phyloP scores from a whole-genome alignment of 2,113 vertebrate species.

The Erpornis zantholeuca region DNA sequence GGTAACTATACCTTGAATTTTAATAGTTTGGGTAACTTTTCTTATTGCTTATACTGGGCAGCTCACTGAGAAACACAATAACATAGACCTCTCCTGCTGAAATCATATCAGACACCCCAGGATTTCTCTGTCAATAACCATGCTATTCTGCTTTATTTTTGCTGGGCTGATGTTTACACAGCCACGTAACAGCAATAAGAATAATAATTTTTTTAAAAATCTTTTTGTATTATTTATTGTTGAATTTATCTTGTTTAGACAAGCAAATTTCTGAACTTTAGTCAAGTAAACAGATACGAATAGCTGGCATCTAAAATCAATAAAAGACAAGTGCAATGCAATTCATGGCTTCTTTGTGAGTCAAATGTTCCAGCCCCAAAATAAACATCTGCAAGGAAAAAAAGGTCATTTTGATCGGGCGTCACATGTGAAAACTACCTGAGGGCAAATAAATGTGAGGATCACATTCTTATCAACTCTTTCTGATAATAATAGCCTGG shows the following conservation, averaged over 20 bases:
- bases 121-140: neutral
- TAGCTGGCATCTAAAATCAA: neutral
- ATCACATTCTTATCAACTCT: conserved; percentile 14
- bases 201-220: too few species aligned
- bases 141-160: neutral
- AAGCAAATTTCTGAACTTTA: neutral
- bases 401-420: neutral
- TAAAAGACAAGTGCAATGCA: neutral
- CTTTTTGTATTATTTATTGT: neutral
- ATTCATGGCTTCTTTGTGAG: neutral
- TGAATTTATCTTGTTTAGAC: neutral
- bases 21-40: neutral
- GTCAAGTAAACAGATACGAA: neutral
- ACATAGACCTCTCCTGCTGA: neutral
- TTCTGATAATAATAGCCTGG: conserved; percentile 12
- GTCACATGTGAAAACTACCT: conserved; percentile 21
- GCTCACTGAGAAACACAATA: neutral
- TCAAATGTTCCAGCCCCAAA: neutral
- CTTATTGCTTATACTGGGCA: neutral
- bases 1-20: neutral
- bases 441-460: conserved; percentile 30
- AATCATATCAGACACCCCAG: neutral
- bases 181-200: neutral
- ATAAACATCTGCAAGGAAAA: neutral
- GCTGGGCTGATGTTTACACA: neutral